phyloP scores from a whole-genome alignment of 2,113 vertebrate species.

The Alaudala cheleensis region DNA sequence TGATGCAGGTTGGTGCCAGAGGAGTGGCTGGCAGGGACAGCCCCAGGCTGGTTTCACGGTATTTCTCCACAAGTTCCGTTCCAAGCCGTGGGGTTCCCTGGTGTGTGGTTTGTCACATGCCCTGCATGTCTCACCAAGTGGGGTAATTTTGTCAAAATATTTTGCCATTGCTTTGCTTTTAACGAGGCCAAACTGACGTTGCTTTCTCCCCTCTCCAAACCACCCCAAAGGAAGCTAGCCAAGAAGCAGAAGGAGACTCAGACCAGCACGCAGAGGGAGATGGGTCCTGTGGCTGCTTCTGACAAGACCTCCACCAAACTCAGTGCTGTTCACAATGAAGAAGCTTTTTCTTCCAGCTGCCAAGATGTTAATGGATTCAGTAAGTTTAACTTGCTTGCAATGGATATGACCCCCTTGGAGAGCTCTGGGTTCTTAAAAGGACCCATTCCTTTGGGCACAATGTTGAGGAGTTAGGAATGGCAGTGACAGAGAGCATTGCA shows the following conservation, averaged over 20 bases:
- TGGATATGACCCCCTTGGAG: constrained; percentile 53
- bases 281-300: constrained; percentile 87
- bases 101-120: background rate
- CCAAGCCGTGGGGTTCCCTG: background rate
- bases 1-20: constrained; percentile 15
- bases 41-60: background rate
- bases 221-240: constrained; percentile 90
- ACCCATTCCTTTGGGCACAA: constrained; percentile 19
- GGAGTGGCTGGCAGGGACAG: background rate
- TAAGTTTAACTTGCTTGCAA: constrained; percentile 78
- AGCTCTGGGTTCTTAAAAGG: constrained; percentile 35
- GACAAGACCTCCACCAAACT: constrained; percentile 92
- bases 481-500: background rate
- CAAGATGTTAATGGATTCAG: constrained; percentile 96
- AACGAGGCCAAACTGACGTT: constrained; percentile 60
- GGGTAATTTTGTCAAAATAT: background rate
- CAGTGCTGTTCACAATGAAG: constrained; percentile 90
- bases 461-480: constrained; percentile 1
- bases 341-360: constrained; percentile 92
- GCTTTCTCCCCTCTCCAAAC: constrained; percentile 74
- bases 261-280: constrained; percentile 94
- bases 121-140: constrained; percentile 18
- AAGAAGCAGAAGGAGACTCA: constrained; percentile 99
- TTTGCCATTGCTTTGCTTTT: background rate
- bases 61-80: background rate